Percentiles rank a stretch among this genome's conserved stretches.
phyloP scores from a whole-genome alignment of 2,797 vertebrate genomes.

The Onychomys leucogaster region DNA sequence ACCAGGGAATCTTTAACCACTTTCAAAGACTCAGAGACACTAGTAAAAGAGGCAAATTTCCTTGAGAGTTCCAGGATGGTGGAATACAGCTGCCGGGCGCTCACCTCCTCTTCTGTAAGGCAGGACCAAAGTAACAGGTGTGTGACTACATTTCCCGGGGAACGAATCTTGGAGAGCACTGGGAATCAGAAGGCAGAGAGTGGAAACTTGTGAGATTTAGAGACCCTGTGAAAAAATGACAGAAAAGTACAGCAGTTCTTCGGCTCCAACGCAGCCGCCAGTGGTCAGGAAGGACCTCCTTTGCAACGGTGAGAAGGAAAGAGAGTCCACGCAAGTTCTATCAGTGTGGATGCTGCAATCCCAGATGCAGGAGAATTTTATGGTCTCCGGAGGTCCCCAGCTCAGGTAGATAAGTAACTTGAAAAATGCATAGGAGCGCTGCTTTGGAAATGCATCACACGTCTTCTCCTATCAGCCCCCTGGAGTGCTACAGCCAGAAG shows the following conservation, averaged over 20 bases:
- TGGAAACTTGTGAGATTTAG: background rate
- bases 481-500: no score
- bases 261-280: background rate
- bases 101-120: background rate
- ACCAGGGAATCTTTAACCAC: background rate
- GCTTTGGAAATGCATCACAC: background rate
- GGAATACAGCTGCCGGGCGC: background rate
- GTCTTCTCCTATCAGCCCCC: background rate
- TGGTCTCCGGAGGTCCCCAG: background rate
- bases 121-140: background rate
- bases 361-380: background rate
- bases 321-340: background rate
- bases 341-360: background rate
- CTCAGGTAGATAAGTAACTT: background rate
- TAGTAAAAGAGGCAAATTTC: background rate
- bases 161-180: no score
- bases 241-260: background rate
- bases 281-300: background rate
- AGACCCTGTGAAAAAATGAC: background rate
- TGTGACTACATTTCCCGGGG: background rate
- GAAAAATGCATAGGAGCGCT: background rate
- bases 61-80: background rate
- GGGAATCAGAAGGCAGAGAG: background rate
- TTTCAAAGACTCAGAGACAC: background rate
- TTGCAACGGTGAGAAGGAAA: background rate